phyloP scores from a whole-genome alignment of 2,113 vertebrate genomes.

The Dermatemys mawii region DNA sequence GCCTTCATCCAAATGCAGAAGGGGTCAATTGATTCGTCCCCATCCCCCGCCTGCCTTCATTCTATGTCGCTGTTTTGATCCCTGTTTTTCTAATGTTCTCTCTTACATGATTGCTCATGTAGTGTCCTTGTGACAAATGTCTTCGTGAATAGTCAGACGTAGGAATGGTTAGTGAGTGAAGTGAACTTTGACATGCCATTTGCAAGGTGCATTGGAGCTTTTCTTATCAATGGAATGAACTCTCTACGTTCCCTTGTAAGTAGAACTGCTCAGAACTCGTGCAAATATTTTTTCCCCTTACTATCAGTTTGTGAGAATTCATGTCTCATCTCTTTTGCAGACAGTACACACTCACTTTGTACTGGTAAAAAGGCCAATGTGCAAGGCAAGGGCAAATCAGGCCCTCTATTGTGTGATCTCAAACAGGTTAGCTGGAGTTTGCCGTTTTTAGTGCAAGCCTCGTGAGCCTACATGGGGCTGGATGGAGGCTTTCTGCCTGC shows the following conservation, averaged over 20 bases:
- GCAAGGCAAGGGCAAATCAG: background rate
- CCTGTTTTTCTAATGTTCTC: background rate
- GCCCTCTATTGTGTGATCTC: background rate
- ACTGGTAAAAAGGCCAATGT: background rate
- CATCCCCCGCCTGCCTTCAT: background rate
- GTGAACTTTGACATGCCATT: background rate
- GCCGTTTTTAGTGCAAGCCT: background rate
- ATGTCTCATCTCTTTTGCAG: background rate
- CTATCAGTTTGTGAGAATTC: background rate
- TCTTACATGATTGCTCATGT: rapidly evolving
- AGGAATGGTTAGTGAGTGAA: background rate
- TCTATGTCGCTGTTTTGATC: background rate
- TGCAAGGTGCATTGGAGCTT: background rate
- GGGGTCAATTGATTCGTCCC: background rate
- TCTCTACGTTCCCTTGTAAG: rapidly evolving
- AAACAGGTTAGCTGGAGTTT: background rate
- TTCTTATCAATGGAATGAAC: background rate
- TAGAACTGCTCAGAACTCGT: background rate
- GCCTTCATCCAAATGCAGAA: background rate
- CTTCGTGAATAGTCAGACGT: rapidly evolving
- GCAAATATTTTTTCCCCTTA: background rate
- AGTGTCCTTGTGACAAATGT: rapidly evolving
- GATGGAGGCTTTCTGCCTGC: background rate
- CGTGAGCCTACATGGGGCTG: background rate
- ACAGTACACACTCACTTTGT: background rate